A percentile compares a stretch with the other conserved stretches of the same genome.
phyloP scores from a whole-genome alignment of 37 sponge, comb jelly and placozoan genomes.

The Tethya wilhelma region DNA sequence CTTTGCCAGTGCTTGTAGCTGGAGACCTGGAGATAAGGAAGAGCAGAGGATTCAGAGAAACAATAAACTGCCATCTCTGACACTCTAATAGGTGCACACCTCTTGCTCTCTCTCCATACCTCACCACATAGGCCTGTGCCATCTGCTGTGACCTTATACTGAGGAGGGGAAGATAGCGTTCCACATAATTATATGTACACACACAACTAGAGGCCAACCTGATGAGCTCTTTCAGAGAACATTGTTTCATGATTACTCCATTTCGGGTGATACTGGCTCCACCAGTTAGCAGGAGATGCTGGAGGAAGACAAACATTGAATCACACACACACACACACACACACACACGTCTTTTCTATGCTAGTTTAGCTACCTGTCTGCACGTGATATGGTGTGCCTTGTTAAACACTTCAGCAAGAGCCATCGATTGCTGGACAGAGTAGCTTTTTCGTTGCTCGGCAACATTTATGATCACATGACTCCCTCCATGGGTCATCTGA shows the following conservation, averaged over 20 bases:
- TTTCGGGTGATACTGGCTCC: background rate
- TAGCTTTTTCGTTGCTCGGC: background rate
- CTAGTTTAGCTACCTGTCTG: background rate
- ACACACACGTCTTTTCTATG: background rate
- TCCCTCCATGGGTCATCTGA: background rate
- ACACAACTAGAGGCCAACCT: background rate
- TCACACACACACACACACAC: too few relatives aligned
- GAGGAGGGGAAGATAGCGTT: background rate
- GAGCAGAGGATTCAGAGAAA: too few relatives aligned
- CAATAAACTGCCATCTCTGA: too few relatives aligned
- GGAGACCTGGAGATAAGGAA: background rate
- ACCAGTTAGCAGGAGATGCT: background rate
- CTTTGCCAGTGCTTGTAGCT: slow-evolving; percentile 13
- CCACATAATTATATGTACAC: background rate
- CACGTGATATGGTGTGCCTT: background rate
- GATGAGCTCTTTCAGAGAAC: background rate
- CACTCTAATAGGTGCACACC: slow-evolving; percentile 11
- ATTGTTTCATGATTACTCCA: background rate
- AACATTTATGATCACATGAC: background rate
- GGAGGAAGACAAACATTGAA: too few relatives aligned
- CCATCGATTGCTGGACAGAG: slow-evolving; percentile 21
- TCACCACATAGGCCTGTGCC: slow-evolving; percentile 17
- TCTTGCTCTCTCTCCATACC: slow-evolving; percentile 14
- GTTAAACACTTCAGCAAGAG: slow-evolving; percentile 1
- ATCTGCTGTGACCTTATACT: slow-evolving; percentile 36